Evolutionary conservation across 2,797 vertebrate genomes (phyloP), one percentile per base, ranked within the genome.

Genomic region (Enteromius mattozi): DNA sequence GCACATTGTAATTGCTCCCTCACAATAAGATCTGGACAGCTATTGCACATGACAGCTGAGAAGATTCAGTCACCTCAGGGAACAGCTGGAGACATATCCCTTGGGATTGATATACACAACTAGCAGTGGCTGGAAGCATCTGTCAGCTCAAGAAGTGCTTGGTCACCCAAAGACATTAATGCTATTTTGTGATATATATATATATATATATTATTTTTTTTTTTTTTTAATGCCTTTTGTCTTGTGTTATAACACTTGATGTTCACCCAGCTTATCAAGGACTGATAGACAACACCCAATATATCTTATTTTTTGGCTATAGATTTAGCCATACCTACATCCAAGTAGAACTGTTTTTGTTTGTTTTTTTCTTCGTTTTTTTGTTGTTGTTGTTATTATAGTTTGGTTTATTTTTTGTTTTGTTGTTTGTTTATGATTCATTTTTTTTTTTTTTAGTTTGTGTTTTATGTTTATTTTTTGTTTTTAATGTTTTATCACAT

Each of bases 41-140:
- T 35, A 72, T 56, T 47, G 6, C 17, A 71, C 51, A 30, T 21
- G 27, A 35, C 72, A 63, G 40, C 59, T 37, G 56, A 65, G 21
- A 37, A 40, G 56, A 74, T 65, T 8, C 13, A 14, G 21, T 49
- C 45, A 51, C 81, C 59, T 65, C 56, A 24, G 80, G 68, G 35
- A 59, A 74, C 56, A 82, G 56, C 56, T 65, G 70, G 42, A 82
- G 30, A n/a, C 59, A 9, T 65, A 63, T 82, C 69, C 13, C 13
- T 24, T 24, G 21, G 30, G 80, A 63, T 35, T 82, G 30, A 74
- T 61, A 63, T 13, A 49, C 56, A 61, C 69, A 63, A 74, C 69
- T 63, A 72, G 40, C 40, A 17, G 42, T 65, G 40, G 30, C 40
- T 66, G 59, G 21, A 66, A 66, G 10, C 81, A 65, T 63, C 56